Conservation (phyloP, 1,140 invertebrate genomes). For the Drosophila mojavensis region DNA sequence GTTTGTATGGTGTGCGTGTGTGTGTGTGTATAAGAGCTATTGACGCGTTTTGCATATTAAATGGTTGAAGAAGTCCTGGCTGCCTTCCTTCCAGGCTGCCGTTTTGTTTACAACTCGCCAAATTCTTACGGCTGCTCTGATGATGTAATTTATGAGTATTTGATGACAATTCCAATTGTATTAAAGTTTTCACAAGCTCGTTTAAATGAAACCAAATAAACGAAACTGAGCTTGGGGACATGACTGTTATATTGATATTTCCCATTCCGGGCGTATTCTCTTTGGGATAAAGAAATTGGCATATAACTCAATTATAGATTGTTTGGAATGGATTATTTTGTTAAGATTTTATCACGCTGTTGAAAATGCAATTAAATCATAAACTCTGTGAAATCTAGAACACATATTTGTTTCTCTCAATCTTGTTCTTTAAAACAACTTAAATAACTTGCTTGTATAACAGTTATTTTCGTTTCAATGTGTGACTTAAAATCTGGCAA, state of each 20-base stretch:
- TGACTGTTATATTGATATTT: neutral
- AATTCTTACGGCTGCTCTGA: constrained; percentile 45
- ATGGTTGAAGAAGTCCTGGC: constrained; percentile 43
- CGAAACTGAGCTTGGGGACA: neutral
- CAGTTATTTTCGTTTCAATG: too few relatives aligned
- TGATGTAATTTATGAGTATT: constrained; percentile 78
- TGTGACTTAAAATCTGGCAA: too few relatives aligned
- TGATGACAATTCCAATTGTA: constrained; percentile 62
- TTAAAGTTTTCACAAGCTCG: constrained; percentile 13
- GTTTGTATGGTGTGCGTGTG: constrained; percentile 6
- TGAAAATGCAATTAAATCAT: too few relatives aligned
- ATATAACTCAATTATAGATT: too few relatives aligned
- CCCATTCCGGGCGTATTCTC: neutral
- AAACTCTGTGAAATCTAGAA: too few relatives aligned
- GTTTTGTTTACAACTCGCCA: constrained; percentile 37
- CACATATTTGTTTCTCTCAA: too few relatives aligned
- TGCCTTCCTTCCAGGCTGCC: neutral
- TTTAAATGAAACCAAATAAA: neutral
- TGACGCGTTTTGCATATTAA: constrained; percentile 70
- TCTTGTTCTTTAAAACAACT: too few relatives aligned
- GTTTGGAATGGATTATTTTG: too few relatives aligned
- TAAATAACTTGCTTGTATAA: too few relatives aligned
- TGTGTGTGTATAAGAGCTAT: constrained; percentile 13
- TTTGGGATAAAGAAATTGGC: neutral
- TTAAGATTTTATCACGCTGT: too few relatives aligned